Base-by-base conservation (phyloP, 2,888 invertebrate genomes). In the Nomada ferruginata region DNA sequence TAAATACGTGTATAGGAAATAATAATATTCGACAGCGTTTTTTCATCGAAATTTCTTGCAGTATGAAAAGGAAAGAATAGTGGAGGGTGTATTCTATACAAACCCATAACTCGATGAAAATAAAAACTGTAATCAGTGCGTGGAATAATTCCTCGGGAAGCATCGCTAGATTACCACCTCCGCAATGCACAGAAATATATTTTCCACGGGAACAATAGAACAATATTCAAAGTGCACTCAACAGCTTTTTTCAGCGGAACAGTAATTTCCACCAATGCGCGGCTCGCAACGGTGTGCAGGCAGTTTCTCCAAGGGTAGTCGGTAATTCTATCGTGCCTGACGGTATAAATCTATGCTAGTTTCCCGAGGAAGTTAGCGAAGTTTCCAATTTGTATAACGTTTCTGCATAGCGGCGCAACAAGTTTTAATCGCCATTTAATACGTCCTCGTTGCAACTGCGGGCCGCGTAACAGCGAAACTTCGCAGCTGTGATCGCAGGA, bases 341-440 rank as follows among this genome's bases (percentile, higher is more conserved):
- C 47, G 26, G 52, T 53, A 65, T 82, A 76, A 82, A 80, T 81
- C 83, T 26, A 36, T 57, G 63, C 66, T 70, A 63, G 70, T 81
- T 77, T 68, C 61, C n/a, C 50, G 55, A 20, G 59, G 20, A 36
- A 74, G 59, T 81, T 76, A 65, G 42, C 61, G 23, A 72, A 80
- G 59, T 81, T 82, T 44, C 64, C 65, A 82, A 80, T 80, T 80
- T 73, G 60, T 64, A 65, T 50, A 65, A 60, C 59, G 26, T 42
- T 52, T 5, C 64, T 20, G 71, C 55, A 71, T 57, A 47, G n/a
- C 36, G 29, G 69, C 42, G 59, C 29, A 47, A 61, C 60, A 73
- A 82, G 71, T 82, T 83, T 82, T 78, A 78, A 78, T 78, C 78
- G 82, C 15, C 68, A 36, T 66, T 71, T 65, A 70, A 59, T 66